Percentiles rank a stretch among this genome's conserved stretches.
Evolutionary conservation across 2,113 vertebrate genomes (phyloP).

Genomic region (Rissa tridactyla): DNA sequence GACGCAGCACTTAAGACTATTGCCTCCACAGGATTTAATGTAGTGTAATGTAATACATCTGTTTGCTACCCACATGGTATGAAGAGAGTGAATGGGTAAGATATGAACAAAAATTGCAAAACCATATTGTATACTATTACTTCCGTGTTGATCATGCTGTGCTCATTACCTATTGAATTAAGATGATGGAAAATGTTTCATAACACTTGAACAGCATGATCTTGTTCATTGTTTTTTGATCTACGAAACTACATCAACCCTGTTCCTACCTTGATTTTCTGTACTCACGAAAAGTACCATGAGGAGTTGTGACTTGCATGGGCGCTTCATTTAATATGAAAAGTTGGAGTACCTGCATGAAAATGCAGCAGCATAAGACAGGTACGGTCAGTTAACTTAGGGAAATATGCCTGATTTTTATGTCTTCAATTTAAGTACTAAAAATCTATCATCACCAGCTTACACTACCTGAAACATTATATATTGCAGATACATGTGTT

Average conservation of each 20-base stretch:
- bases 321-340: not conserved
- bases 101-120: not conserved
- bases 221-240: not conserved
- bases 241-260: not conserved
- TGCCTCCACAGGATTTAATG: conserved; percentile 59
- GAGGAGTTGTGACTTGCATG: not conserved
- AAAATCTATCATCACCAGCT: not conserved
- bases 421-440: conserved; percentile 12
- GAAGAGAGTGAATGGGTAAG: not conserved
- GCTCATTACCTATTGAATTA: not conserved
- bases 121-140: not conserved
- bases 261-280: not conserved
- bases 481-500: not conserved
- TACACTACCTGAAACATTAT: not conserved
- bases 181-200: not conserved
- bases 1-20: conserved; percentile 55
- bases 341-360: not conserved
- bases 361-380: not conserved
- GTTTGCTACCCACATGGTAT: conserved; percentile 44
- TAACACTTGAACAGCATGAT: not conserved
- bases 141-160: not conserved
- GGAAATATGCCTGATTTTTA: conserved; percentile 29
- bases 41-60: conserved; percentile 58
- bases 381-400: not conserved
- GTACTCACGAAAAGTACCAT: not conserved